A percentile compares a stretch with the other conserved stretches of the same genome.
These are phyloP conservation scores for Nemopilema nomurai DNA, from an alignment of 30 jellyfish, hydroid and myxozoan genomes.

Conservation along the genomic window DNA sequence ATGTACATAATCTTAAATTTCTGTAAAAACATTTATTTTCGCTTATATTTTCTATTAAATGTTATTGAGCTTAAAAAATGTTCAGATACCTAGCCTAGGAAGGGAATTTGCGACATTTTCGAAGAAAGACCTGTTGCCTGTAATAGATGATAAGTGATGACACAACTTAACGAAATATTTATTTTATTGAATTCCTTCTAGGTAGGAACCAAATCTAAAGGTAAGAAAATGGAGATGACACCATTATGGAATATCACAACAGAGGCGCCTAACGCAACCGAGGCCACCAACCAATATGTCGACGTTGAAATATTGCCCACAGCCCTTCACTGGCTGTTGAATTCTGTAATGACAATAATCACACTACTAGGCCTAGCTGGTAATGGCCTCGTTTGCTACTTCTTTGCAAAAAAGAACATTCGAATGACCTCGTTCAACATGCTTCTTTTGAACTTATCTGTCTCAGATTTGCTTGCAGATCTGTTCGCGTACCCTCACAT, in stretches of 20 bases:
- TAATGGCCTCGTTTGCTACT: slow-evolving; percentile 50
- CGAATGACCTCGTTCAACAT: slow-evolving; percentile 36
- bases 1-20: too few species aligned
- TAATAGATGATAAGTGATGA: too few species aligned
- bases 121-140: too few species aligned
- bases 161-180: too few species aligned
- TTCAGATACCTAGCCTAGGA: too few species aligned
- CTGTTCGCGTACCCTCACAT: slow-evolving; percentile 58
- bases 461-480: slow-evolving; percentile 56
- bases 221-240: not conserved
- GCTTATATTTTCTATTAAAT: too few species aligned
- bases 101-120: too few species aligned
- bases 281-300: not conserved
- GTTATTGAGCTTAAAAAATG: too few species aligned
- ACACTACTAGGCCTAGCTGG: slow-evolving; percentile 47
- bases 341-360: slow-evolving; percentile 39
- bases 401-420: slow-evolving; percentile 23
- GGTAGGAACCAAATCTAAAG: not conserved
- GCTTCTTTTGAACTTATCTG: slow-evolving; percentile 43
- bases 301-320: slow-evolving; percentile 42
- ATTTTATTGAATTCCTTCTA: not conserved
- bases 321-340: slow-evolving; percentile 59
- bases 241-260: not conserved
- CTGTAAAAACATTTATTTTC: too few species aligned
- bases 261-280: not conserved